A percentile compares a stretch with the other conserved stretches of the same genome.
These are phyloP conservation scores for Xiphophorus couchianus DNA, from an alignment of 2,113 vertebrate genomes.

Conservation along the genomic window DNA sequence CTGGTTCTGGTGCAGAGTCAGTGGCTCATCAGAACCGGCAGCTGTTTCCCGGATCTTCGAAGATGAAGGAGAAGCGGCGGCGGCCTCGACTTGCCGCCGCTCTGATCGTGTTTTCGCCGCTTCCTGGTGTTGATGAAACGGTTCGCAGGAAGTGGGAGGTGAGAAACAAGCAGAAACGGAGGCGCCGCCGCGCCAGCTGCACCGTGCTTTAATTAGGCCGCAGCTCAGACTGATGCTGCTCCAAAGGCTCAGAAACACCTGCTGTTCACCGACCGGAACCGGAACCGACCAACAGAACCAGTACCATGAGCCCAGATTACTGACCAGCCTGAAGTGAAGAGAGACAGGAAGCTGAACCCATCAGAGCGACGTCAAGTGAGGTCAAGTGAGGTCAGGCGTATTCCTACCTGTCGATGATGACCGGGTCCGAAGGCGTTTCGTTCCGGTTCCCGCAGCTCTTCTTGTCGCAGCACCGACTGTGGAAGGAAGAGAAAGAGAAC, in stretches of 20 bases:
- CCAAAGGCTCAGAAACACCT: not conserved
- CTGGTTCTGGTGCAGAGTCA: too few species aligned
- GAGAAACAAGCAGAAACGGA: constrained; percentile 26
- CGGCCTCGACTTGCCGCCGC: too few species aligned
- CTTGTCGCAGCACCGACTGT: constrained; percentile 74
- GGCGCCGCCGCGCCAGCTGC: not conserved
- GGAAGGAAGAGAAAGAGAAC: not conserved
- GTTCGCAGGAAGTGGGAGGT: constrained; percentile 49
- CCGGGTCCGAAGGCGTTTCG: constrained; percentile 75
- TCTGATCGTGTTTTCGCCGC: too few species aligned
- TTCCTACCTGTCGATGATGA: constrained; percentile 78
- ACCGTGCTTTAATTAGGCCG: not conserved
- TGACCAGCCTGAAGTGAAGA: not conserved
- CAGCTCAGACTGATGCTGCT: too few species aligned
- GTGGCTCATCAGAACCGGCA: too few species aligned
- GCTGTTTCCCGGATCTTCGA: too few species aligned
- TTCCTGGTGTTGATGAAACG: constrained; percentile 50
- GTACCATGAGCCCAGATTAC: not conserved
- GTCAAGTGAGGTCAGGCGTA: not conserved
- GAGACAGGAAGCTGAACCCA: not conserved
- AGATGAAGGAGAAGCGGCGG: too few species aligned
- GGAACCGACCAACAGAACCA: not conserved
- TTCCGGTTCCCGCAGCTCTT: constrained; percentile 77
- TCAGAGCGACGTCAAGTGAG: not conserved
- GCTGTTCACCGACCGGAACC: not conserved